Percentiles rank a stretch among this genome's conserved stretches.
phyloP scores from a whole-genome alignment of 2,888 invertebrate species.

The Pristionchus maxplancki region DNA sequence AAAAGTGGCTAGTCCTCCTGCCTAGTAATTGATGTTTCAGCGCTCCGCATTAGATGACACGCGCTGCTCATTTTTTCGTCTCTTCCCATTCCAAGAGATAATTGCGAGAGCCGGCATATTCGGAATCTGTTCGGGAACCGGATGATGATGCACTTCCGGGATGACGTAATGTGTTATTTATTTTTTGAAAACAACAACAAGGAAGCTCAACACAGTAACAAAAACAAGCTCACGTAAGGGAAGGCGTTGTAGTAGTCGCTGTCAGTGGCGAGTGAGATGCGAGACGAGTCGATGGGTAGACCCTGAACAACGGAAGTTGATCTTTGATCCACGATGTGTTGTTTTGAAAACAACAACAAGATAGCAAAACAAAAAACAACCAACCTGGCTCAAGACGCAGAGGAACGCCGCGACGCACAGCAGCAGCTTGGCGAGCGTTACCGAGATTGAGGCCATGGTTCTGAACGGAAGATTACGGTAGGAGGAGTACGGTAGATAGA shows the following conservation, averaged over 20 bases:
- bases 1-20: background rate
- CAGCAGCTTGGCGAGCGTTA: slow-evolving; percentile 9
- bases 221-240: background rate
- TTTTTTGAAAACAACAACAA: background rate
- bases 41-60: background rate
- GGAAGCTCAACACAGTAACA: background rate
- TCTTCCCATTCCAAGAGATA: background rate
- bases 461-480: background rate
- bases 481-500: background rate
- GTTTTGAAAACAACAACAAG: too few species aligned
- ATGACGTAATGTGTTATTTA: background rate
- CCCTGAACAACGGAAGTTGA: background rate
- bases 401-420: background rate
- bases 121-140: background rate
- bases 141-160: background rate
- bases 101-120: slow-evolving; percentile 2
- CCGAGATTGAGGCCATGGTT: slow-evolving; percentile 47
- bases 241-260: slow-evolving; percentile 21
- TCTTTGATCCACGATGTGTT: too few species aligned
- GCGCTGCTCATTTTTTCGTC: background rate
- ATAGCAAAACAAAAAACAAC: too few species aligned
- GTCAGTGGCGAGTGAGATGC: background rate
- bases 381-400: slow-evolving; percentile 17
- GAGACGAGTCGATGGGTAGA: background rate
- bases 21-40: slow-evolving; percentile 25